Evolutionary conservation across 1,140 invertebrate species (phyloP).

Genomic region (Nylanderia fulva): DNA sequence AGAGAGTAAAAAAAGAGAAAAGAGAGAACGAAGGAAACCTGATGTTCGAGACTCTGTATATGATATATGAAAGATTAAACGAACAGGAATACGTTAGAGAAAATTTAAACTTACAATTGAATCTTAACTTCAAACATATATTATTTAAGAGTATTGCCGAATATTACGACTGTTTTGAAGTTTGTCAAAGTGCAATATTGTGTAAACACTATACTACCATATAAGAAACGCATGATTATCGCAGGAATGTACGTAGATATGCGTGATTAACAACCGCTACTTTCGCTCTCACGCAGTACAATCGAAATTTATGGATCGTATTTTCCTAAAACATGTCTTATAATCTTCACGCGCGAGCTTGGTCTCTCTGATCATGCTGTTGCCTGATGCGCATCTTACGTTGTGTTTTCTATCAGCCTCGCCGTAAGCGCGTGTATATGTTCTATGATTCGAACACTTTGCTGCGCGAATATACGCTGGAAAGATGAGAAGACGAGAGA

Average conservation of each 20-base stretch:
- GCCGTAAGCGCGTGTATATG: background rate
- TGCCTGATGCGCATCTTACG: conserved; percentile 15
- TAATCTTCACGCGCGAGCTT: background rate
- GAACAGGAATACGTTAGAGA: background rate
- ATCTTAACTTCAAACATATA: background rate
- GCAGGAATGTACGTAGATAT: background rate
- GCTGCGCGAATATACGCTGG: background rate
- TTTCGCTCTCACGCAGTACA: conserved; percentile 22
- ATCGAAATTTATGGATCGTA: conserved; percentile 21
- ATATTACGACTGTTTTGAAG: background rate
- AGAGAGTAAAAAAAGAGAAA: background rate
- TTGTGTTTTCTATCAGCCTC: conserved; percentile 45
- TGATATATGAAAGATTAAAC: background rate
- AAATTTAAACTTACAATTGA: background rate
- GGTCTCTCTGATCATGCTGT: conserved; percentile 34
- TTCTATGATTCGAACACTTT: conserved; percentile 25
- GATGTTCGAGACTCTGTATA: background rate
- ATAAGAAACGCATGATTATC: background rate
- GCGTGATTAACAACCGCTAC: background rate
- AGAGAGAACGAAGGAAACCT: too few species aligned
- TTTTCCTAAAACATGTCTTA: conserved; percentile 1
- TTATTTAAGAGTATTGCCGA: background rate
- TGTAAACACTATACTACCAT: too few species aligned
- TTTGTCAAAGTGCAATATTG: background rate
- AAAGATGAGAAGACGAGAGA: background rate